Evolutionary conservation across 2,797 vertebrate species (phyloP), one percentile per base, ranked within the genome.

Genomic region (Cephalopachus bancanus): DNA sequence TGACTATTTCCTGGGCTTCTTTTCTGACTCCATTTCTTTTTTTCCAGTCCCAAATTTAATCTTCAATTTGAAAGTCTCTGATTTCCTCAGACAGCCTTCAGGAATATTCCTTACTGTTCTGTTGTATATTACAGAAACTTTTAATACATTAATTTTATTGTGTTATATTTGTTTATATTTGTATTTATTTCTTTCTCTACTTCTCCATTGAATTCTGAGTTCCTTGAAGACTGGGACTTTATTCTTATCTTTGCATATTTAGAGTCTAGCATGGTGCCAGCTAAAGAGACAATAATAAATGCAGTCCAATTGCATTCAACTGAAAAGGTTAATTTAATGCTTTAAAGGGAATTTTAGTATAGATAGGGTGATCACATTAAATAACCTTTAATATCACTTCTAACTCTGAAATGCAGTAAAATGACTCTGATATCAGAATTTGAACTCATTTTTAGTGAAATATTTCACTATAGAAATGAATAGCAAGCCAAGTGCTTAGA

Each of bases 341-440:
- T 76, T 84, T 71, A 78, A 69, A 88, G 19, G n/a, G 10, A 93
- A 89, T 49, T 78, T 14, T 85, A 95, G 49, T 33, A 83, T n/a
- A 71, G 24, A 92, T 62, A n/a, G 1, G 3, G 5, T 74, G 8
- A 97, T 75, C 72, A 83, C 59, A 62, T 33, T 67, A 95, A 89
- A 88, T 30, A n/a, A 64, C 2, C 14, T 94, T 94, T 81, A 94
- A 74, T 79, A 71, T 30, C 2, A 2, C 7, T 86, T 95, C 2
- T 19, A 94, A 92, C 8, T 93, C 64, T 79, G 17, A 91, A 93
- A 79, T 79, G 1, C 2, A 91, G 4, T 30, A 76, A 88, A 92
- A 89, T 89, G 26, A 81, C 89, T 83, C 24, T 64, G 22, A 74
- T 37, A 91, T 3, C 7, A 19, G 33, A 93, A 85, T 71, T 55